Evolutionary conservation across 2,797 vertebrate species (phyloP).

Genomic region (Coranthus polyacanthus): DNA sequence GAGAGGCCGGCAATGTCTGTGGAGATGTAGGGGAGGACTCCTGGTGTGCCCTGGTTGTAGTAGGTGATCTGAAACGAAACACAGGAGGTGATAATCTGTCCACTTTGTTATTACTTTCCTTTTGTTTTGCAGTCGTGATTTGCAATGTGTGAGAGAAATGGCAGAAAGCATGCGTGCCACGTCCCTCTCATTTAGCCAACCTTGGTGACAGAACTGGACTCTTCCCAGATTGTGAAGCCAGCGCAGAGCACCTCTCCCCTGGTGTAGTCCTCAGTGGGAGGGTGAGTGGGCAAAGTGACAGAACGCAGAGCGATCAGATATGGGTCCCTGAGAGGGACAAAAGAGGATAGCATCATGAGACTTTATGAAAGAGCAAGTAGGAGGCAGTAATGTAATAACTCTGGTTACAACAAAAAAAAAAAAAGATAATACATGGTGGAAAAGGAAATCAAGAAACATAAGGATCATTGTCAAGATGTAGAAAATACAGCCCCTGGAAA

Average conservation of each 20-base stretch:
- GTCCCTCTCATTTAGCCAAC: slow-evolving; percentile 73
- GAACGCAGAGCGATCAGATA: slow-evolving; percentile 95
- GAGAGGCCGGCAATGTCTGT: slow-evolving; percentile 93
- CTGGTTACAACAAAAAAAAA: slow-evolving; percentile 6
- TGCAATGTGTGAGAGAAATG: not conserved
- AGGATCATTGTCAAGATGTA: not conserved
- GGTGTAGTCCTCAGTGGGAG: slow-evolving; percentile 79
- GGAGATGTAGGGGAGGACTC: slow-evolving; percentile 92
- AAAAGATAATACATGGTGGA: not conserved
- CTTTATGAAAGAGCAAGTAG: slow-evolving; percentile 16
- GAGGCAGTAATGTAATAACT: slow-evolving; percentile 13
- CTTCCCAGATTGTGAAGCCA: slow-evolving; percentile 92
- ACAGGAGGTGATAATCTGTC: slow-evolving; percentile 7
- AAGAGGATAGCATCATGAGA: slow-evolving; percentile 21
- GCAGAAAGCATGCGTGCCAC: not conserved
- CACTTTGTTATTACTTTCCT: not conserved
- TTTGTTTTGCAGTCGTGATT: not conserved
- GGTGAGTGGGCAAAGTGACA: slow-evolving; percentile 90
- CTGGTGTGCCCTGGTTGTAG: slow-evolving; percentile 94
- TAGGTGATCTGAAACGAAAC: slow-evolving; percentile 89
- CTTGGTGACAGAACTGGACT: slow-evolving; percentile 88
- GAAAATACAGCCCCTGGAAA: not conserved
- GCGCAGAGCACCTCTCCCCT: slow-evolving; percentile 94
- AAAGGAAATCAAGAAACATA: slow-evolving; percentile 14
- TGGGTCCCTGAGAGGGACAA: slow-evolving; percentile 87